phyloP scores from a whole-genome alignment of 2,113 vertebrate genomes.

The Corynorhinus townsendii region DNA sequence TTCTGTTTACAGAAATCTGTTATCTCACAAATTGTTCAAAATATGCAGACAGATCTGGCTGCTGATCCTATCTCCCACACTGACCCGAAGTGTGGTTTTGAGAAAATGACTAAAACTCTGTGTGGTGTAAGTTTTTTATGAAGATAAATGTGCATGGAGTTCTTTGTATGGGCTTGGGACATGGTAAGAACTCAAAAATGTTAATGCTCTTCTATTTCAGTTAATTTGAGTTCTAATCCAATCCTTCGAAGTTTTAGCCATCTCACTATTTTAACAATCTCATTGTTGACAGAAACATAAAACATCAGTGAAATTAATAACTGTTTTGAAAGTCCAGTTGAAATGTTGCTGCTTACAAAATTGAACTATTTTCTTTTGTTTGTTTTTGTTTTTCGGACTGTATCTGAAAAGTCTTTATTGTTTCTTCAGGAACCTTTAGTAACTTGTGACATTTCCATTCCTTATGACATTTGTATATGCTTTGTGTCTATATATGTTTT shows the following conservation, averaged over 20 bases:
- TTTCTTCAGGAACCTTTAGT: background rate
- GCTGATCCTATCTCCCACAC: background rate
- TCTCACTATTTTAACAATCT: slow-evolving; percentile 11
- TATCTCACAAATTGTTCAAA: slow-evolving; percentile 1
- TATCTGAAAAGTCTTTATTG: background rate
- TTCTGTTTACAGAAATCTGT: slow-evolving; percentile 12
- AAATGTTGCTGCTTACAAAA: background rate
- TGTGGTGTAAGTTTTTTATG: background rate
- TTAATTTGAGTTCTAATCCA: background rate
- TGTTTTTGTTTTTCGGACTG: background rate
- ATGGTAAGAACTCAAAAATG: background rate
- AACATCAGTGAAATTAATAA: slow-evolving; percentile 11
- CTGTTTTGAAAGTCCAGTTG: background rate
- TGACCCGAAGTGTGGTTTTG: background rate
- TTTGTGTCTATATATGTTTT: background rate
- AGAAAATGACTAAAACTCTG: slow-evolving; percentile 17
- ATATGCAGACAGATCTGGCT: background rate
- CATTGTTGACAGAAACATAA: background rate
- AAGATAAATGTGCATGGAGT: background rate
- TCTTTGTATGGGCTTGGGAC: background rate
- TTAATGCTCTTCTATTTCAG: background rate
- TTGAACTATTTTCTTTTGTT: background rate
- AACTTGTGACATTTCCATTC: background rate
- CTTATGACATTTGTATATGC: background rate
- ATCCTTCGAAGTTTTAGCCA: background rate